phyloP scores from a whole-genome alignment of 2,888 invertebrate genomes.

The Brachyopa scutellaris region DNA sequence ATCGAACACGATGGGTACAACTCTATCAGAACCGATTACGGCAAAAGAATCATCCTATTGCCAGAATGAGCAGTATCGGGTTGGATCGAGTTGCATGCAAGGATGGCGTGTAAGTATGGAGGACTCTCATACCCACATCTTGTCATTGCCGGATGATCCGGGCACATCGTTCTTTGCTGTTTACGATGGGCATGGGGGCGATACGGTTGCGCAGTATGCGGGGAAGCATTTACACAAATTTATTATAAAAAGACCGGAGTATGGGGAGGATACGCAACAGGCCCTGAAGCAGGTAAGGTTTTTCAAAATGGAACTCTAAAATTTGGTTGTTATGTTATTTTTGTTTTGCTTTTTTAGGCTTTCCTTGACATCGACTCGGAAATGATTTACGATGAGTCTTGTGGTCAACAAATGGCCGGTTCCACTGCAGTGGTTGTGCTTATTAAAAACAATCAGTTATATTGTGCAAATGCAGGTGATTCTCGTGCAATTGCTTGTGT shows the following conservation, averaged over 20 bases:
- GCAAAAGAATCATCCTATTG: slow-evolving; percentile 92
- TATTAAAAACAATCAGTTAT: slow-evolving; percentile 92
- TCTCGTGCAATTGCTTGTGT: slow-evolving; percentile 96
- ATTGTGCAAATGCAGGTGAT: slow-evolving; percentile 98
- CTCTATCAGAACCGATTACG: slow-evolving; percentile 97
- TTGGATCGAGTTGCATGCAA: slow-evolving; percentile 99
- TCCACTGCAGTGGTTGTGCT: slow-evolving; percentile 95
- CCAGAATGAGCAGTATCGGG: slow-evolving; percentile 86
- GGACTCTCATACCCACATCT: slow-evolving; percentile 98
- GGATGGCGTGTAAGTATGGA: slow-evolving; percentile 99
- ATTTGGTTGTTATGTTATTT: background rate
- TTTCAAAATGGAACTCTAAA: no score
- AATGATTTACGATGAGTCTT: slow-evolving; percentile 93
- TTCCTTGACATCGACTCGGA: slow-evolving; percentile 96
- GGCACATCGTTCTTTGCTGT: slow-evolving; percentile 97
- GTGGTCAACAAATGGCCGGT: slow-evolving; percentile 96
- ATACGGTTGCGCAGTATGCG: slow-evolving; percentile 96
- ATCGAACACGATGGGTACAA: slow-evolving; percentile 92
- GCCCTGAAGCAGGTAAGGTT: slow-evolving; percentile 90
- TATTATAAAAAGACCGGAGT: slow-evolving; percentile 91
- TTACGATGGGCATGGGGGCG: slow-evolving; percentile 89
- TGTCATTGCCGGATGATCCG: slow-evolving; percentile 96
- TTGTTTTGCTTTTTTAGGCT: slow-evolving; percentile 84
- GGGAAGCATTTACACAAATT: slow-evolving; percentile 97
- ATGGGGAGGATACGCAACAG: slow-evolving; percentile 90